These are phyloP conservation scores for Microcebus tavaratra DNA, from an alignment of 2,113 vertebrate genomes.

Conservation along the genomic window DNA sequence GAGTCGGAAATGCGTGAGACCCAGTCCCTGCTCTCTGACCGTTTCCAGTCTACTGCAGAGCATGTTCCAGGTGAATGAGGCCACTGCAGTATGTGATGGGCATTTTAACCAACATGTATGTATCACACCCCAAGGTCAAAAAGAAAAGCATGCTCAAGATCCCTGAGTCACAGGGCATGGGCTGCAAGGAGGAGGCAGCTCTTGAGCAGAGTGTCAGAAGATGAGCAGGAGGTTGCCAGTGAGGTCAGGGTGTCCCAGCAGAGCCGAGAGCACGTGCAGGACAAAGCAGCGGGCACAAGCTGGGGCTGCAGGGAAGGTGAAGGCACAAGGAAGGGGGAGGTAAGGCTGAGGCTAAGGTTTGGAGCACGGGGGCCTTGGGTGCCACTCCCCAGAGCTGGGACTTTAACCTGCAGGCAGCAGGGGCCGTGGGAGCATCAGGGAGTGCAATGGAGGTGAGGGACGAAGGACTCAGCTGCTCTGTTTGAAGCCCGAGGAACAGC, in stretches of 20 bases:
- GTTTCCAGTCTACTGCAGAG: background rate
- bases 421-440: background rate
- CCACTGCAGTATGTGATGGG: background rate
- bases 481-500: background rate
- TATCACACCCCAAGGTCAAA: too few species aligned
- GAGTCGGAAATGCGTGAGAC: background rate
- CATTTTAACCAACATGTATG: background rate
- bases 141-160: background rate
- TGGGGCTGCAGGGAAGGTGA: background rate
- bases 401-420: background rate
- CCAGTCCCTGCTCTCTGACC: background rate
- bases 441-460: background rate
- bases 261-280: background rate
- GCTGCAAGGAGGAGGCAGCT: background rate
- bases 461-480: background rate
- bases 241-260: background rate
- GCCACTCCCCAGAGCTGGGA: background rate
- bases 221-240: background rate
- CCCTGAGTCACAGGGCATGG: background rate
- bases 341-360: background rate
- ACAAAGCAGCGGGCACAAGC: background rate
- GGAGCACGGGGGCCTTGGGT: background rate
- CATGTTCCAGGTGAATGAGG: background rate
- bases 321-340: background rate
- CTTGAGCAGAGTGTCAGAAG: background rate